A percentile compares a stretch with the other conserved stretches of the same genome.
Conservation (phyloP, 2,797 vertebrate species). For the Enteromius viviparus region DNA sequence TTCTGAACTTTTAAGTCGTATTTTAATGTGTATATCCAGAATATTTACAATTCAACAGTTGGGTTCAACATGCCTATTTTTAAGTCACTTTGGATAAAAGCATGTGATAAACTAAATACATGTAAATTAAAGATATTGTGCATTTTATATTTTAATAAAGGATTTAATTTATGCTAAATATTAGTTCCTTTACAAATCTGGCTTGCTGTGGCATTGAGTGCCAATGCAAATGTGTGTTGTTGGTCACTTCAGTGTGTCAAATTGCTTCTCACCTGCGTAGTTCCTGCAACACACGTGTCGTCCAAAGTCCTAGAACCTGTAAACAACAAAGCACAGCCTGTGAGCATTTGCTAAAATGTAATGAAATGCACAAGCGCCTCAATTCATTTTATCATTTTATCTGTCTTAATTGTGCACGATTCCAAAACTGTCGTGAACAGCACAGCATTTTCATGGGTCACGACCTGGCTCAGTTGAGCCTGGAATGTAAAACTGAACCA, state of each 20-base stretch:
- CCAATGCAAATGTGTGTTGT: not conserved
- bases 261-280: constrained; percentile 44
- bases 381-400: not conserved
- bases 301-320: constrained; percentile 36
- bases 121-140: not conserved
- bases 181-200: not conserved
- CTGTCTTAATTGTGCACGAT: not conserved
- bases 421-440: not conserved
- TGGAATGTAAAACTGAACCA: constrained; percentile 67
- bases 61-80: not conserved
- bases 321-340: constrained; percentile 28
- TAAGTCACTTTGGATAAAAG: not conserved
- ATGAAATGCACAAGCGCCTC: not conserved
- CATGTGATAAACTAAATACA: not conserved
- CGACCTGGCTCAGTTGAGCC: constrained; percentile 52
- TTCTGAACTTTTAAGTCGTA: not conserved
- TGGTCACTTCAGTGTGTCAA: not conserved
- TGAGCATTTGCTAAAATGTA: not conserved
- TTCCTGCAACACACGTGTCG: not conserved
- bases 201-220: not conserved
- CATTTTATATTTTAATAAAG: not conserved
- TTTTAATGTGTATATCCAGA: not conserved
- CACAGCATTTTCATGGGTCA: constrained; percentile 26
- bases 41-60: not conserved
- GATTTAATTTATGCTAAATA: not conserved